Conservation (phyloP, 2,113 vertebrate genomes). For the Thamnaconus septentrionalis region DNA sequence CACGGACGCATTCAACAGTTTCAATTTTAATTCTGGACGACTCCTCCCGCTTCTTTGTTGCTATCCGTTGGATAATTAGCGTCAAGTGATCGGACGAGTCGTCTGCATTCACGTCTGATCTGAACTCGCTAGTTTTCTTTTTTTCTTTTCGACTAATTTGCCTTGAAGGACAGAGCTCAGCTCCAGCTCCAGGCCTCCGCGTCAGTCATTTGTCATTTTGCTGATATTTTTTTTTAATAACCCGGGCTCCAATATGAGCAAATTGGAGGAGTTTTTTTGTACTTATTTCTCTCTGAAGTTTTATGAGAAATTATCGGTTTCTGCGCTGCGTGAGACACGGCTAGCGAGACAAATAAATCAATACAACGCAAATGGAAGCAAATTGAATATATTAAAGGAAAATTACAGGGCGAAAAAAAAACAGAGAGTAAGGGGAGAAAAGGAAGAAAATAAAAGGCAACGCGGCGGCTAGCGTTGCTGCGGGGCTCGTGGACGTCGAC, state of each 20-base stretch:
- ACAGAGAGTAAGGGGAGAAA: conserved; percentile 12
- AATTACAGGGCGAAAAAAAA: conserved; percentile 46
- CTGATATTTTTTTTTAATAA: conserved; percentile 56
- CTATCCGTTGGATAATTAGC: too few relatives aligned
- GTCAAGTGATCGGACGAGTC: too few relatives aligned
- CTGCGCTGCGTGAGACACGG: conserved; percentile 67
- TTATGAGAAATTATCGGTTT: conserved; percentile 68
- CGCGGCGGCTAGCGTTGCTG: too few relatives aligned
- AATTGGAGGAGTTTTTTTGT: conserved; percentile 54
- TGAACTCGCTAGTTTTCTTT: conserved; percentile 26
- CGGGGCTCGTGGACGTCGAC: conserved; percentile 32
- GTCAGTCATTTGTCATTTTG: conserved; percentile 36
- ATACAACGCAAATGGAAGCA: conserved; percentile 75
- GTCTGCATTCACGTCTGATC: background rate
- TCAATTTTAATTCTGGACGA: too few relatives aligned
- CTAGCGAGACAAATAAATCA: conserved; percentile 70
- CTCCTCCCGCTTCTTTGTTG: too few relatives aligned
- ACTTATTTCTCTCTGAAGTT: conserved; percentile 45
- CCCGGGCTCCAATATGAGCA: conserved; percentile 65
- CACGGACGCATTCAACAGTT: too few relatives aligned
- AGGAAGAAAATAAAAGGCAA: background rate
- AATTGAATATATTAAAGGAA: conserved; percentile 74
- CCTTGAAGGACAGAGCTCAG: conserved; percentile 38
- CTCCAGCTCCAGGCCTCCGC: conserved; percentile 34
- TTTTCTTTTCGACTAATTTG: too few relatives aligned